Evolutionary conservation across 2,113 vertebrate genomes (phyloP), one percentile per base, ranked within the genome.

Genomic region (Willisornis vidua): DNA sequence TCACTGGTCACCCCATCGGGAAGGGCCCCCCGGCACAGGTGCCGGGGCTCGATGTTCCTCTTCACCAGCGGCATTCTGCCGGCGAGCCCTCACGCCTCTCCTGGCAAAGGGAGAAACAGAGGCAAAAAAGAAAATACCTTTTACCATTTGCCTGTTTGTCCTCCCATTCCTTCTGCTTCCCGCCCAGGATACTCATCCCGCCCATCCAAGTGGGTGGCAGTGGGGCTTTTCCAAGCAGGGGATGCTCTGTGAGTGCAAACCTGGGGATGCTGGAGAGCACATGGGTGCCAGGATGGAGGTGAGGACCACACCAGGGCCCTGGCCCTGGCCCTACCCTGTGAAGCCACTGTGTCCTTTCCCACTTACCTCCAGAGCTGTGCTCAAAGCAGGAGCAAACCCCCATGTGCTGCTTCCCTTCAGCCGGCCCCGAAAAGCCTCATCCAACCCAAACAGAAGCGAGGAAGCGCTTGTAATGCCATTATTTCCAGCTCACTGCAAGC

Each of bases 11-110:
- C 99, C 22, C 98, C 98, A 35, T 99, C 98, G 0, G 99, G 99
- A 35, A 99, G 95, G 22, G 98, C 98, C 13, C 98, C 98, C 10
- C 98, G 98, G 96, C 99, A 99, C 31, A 99, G 96, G 93, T 99
- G 99, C 97, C 99, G 97, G 45, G 99, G 99, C 91, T 99, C 99
- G 4, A 99, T 99, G 81, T 98, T 99, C 95, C 99, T 98, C 98
- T 99, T 99, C 86, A 99, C 99, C 97, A 99, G 96, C 1, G 99
- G 99, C 99, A 99, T 98, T n/a, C 18, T 96, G 87, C 75, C 1
- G 2, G 59, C 0, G 14, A 80, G 41, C 37, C 31, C 66, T 96
- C 89, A 93, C 84, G 0, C 73, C 70, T 74, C 83, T 68, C 48
- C 95, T 93, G 70, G 43, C 9, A 1, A 7, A 57, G 25, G 48